Evolutionary conservation across 2,113 vertebrate species (phyloP), one percentile per base, ranked within the genome.

Genomic region (Saccopteryx leptura): DNA sequence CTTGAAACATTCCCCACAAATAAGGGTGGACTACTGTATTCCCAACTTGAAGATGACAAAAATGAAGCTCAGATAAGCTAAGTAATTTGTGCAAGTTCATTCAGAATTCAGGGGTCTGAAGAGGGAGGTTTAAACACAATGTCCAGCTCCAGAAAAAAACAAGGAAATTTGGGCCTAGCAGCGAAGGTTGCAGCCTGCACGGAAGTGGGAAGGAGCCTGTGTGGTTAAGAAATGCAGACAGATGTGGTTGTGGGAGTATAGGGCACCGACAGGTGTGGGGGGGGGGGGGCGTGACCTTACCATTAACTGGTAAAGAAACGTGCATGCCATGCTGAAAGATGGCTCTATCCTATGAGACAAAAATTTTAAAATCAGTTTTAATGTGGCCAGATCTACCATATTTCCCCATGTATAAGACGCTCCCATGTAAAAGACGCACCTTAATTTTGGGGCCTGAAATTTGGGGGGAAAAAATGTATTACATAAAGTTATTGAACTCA

Each of bases 191-290:
- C 2, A 33, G 69, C 50, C 12, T 5, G 10, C n/a, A 39, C 13
- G 10, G 23, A n/a, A 60, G n/a, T 17, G 2, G 28, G 58, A 48
- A 76, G 75, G 48, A 18, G 11, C 0, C 0, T 33, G 14, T 74
- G 39, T 19, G 50, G 46, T 33, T 8, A 18, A 12, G 18, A 56
- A 3, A 15, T 48, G 31, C 9, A 15, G n/a, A 31, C 13, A 24
- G 21, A 46, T 12, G 23, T 15, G 15, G 2, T 0, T 9, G 19
- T 26, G 23, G 14, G 15, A 31, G 9, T 19, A 10, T 1, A 61
- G 79, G 11, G 50, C 19, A 24, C 24, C 12, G 52, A 21, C 39
- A 2, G 26, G n/a, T n/a, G n/a, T n/a, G 39, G 4, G 18, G 19
- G 9, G 2, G 3, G 39, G 24, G 26, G 56, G 58, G 9, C 11